Base-by-base conservation (phyloP, 1,140 invertebrate species). In the Papilio xuthus region DNA sequence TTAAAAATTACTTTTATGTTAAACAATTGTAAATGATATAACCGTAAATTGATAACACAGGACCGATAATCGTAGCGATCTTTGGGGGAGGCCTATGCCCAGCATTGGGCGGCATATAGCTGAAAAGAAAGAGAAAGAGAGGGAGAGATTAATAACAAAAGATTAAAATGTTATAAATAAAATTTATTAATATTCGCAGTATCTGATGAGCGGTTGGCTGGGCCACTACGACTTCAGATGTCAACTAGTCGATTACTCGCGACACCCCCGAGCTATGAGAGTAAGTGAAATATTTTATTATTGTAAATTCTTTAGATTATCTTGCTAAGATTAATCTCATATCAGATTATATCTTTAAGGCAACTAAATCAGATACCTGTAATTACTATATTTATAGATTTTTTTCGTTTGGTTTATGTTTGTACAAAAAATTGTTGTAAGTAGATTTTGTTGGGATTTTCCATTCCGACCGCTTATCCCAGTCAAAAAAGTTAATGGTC, bases 161-260 rank as follows among this genome's bases (percentile, higher is more conserved):
- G 8, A 60, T 60, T 60, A 26, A 75, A n/a, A 44, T 76, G 18
- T 77, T 13, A 44, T 13, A 44, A 12, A 12, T 53, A 69, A 67
- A 71, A 79, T 42, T 71, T 82, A 84, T 85, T 85, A 79, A 75
- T 88, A 80, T 86, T 95, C 95, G 84, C 94, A 97, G 97, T 97
- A 97, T 92, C 94, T 97, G 92, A 96, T 96, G 95, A 97, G 97
- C 83, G 97, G 97, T 76, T 97, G 97, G 97, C 97, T 96, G 95
- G 97, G 96, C 84, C 95, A 96, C 82, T 99, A 99, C 94, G 98
- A 97, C 94, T 98, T 98, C 90, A 96, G 96, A 83, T 99, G 98
- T 95, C 98, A 99, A 94, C 97, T 98, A 32, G 98, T 99, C 50
- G 97, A 98, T 91, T 99, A 99, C 90, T 97, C 97, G 0, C 95